Evolutionary conservation across 2,113 vertebrate species (phyloP).

Genomic region (Dipodomys merriami): DNA sequence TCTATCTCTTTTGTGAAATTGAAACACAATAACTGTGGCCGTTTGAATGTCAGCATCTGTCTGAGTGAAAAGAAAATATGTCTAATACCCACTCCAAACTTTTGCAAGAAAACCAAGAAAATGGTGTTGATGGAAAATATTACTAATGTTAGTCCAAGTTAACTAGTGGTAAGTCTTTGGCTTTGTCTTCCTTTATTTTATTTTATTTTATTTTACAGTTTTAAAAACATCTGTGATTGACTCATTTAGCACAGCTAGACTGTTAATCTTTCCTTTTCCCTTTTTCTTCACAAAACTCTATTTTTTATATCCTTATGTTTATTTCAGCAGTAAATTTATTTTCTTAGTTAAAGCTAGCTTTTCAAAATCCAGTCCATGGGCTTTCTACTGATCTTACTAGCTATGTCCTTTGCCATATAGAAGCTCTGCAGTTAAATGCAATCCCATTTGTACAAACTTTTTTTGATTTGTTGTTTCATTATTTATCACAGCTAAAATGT

Average conservation of each 20-base stretch:
- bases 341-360: background rate
- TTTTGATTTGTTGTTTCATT: no score
- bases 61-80: background rate
- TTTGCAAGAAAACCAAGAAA: conserved; percentile 12
- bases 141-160: background rate
- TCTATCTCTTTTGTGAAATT: background rate
- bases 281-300: background rate
- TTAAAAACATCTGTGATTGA: background rate
- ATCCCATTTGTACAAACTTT: no score
- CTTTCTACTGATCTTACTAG: no score
- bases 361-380: background rate
- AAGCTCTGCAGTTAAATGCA: no score
- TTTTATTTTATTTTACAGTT: background rate
- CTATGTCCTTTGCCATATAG: no score
- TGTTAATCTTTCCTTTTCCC: background rate
- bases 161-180: no score
- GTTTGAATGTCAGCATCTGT: background rate
- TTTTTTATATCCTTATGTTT: background rate
- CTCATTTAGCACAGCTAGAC: background rate
- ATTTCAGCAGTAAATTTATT: background rate
- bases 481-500: no score
- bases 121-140: background rate
- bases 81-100: conserved; percentile 2
- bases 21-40: conserved; percentile 7
- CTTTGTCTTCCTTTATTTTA: background rate